Evolutionary conservation across 2,888 invertebrate species (phyloP).

Genomic region (Nephrotoma flavescens): DNA sequence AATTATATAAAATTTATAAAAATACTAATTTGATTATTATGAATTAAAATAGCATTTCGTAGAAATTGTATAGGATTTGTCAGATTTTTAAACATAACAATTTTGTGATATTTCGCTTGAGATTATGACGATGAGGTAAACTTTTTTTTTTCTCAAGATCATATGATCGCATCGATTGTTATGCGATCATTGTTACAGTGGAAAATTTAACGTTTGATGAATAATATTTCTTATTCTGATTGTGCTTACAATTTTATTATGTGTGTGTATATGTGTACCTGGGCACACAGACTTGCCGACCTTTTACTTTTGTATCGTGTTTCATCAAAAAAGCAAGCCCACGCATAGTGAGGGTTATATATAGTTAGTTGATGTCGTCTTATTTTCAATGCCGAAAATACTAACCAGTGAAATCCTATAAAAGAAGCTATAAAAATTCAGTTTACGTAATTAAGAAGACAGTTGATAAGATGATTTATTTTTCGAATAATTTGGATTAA

Average conservation of each 20-base stretch:
- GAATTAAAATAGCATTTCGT: not conserved
- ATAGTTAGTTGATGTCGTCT: too few relatives aligned
- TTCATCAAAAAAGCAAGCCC: not conserved
- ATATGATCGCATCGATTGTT: not conserved
- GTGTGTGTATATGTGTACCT: too few relatives aligned
- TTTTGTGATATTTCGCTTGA: too few relatives aligned
- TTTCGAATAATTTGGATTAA: not conserved
- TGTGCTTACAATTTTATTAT: too few relatives aligned
- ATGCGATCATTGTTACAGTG: not conserved
- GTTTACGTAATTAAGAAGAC: not conserved
- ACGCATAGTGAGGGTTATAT: not conserved
- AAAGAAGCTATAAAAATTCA: not conserved
- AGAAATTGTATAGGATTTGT: not conserved
- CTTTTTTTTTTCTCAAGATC: not conserved
- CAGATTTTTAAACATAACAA: too few relatives aligned
- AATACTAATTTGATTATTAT: not conserved
- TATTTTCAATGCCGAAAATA: not conserved
- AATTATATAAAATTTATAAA: not conserved
- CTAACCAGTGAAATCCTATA: not conserved
- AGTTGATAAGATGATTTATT: not conserved
- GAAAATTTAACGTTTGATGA: not conserved
- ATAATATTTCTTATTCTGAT: not conserved
- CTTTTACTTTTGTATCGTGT: too few relatives aligned
- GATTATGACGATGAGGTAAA: not conserved
- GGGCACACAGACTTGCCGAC: too few relatives aligned